Evolutionary conservation across 1,140 invertebrate genomes (phyloP).

Genomic region (Ooceraea biroi): DNA sequence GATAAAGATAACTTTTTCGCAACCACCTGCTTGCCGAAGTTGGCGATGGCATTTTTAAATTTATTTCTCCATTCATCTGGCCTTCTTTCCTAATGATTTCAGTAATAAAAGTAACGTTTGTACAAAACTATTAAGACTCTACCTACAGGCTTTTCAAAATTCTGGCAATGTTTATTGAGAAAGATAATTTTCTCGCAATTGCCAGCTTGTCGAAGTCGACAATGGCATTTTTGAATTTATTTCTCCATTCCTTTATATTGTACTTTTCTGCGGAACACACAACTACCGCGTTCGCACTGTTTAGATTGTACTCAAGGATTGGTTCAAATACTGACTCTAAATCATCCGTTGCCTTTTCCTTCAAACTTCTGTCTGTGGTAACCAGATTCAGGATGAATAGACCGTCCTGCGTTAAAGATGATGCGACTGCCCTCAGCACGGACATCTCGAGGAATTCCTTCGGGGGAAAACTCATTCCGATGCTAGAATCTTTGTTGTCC

Average conservation of each 20-base stretch:
- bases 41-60: no score
- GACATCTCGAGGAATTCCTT: constrained; percentile 90
- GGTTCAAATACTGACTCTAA: constrained; percentile 89
- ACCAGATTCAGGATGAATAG: constrained; percentile 94
- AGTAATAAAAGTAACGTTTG: background rate
- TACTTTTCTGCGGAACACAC: constrained; percentile 88
- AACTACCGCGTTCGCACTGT: constrained; percentile 94
- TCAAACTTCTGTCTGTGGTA: constrained; percentile 90
- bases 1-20: no score
- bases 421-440: constrained; percentile 88
- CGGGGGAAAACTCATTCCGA: constrained; percentile 96
- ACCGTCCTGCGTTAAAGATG: constrained; percentile 88
- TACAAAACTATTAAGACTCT: constrained; percentile 56
- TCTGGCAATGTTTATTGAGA: constrained; percentile 70
- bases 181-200: constrained; percentile 84
- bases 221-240: constrained; percentile 84
- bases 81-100: no score
- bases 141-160: constrained; percentile 68
- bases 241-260: constrained; percentile 85
- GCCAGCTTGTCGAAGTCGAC: constrained; percentile 86
- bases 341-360: constrained; percentile 87
- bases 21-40: no score
- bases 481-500: constrained; percentile 93
- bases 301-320: constrained; percentile 90
- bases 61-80: no score